Base-by-base conservation (phyloP, 2,113 vertebrate species). In the Pongo pygmaeus region DNA sequence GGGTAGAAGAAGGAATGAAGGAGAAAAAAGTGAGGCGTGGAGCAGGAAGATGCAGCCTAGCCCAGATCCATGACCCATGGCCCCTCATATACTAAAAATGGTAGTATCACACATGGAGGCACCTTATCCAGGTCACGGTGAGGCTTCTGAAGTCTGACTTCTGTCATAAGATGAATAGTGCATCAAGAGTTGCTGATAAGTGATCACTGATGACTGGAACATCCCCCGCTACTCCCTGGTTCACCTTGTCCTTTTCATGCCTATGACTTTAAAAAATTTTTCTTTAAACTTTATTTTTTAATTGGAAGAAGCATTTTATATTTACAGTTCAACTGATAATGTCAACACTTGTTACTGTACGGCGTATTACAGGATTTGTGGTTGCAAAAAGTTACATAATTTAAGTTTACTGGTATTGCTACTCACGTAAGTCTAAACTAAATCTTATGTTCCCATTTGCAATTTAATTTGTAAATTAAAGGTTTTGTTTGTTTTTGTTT, bases 251-350 rank as follows among this genome's bases (percentile, higher is more conserved):
- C 40, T 52, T 93, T 48, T 84, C 23, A 52, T 46, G 52, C 57
- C 52, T 55, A 17, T 6, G 52, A 55, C 52, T 20, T 55, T 7
- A 55, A 55, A 55, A 20, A 20, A 20, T 0, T 55, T 55, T 55
- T 55, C 52, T 55, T 55, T 55, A 6, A 55, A 55, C 18, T 55
- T 55, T 55, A 55, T 55, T 55, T 55, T 55, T 55, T 98, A 97
- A 98, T 86, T 57, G 98, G 98, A 99, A 98, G 98, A 98, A 99
- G 98, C 98, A 98, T 97, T 79, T 98, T 98, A 96, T 98, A 99
- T 99, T 98, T 98, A 99, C 98, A 99, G 83, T 98, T 97, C 98
- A 98, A 98, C 97, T 96, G 98, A 97, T 98, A 99, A 98, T 97
- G 98, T 98, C 98, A 98, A 98, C 98, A 98, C 96, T 99, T 98